These are phyloP conservation scores for Neoitamus cyanurus DNA, from an alignment of 2,888 invertebrate species.

Conservation along the genomic window DNA sequence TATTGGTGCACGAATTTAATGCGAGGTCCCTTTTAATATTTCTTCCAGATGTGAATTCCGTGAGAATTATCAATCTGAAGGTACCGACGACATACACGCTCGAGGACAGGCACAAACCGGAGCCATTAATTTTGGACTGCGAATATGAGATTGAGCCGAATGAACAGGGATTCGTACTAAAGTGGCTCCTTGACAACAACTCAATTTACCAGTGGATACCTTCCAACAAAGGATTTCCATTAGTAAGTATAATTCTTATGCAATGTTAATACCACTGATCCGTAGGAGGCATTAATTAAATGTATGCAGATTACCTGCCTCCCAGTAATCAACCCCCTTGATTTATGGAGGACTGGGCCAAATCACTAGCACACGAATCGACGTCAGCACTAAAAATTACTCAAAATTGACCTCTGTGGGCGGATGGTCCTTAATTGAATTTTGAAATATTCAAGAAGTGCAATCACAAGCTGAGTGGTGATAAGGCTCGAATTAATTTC, in stretches of 20 bases:
- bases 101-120: conserved; percentile 62
- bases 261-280: neutral
- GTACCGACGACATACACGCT: conserved; percentile 66
- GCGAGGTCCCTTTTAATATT: neutral
- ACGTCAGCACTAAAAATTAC: neutral
- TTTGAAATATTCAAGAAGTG: neutral
- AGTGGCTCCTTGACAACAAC: conserved; percentile 66
- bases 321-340: neutral
- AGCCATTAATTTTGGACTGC: conserved; percentile 65
- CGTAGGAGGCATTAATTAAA: neutral
- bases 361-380: neutral
- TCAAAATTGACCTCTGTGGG: neutral
- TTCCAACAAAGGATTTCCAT: conserved; percentile 64
- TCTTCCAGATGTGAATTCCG: conserved; percentile 54
- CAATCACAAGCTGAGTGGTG: neutral
- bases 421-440: neutral
- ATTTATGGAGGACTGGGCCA: neutral
- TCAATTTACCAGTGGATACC: conserved; percentile 67
- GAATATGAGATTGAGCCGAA: conserved; percentile 63
- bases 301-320: neutral
- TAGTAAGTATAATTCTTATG: conserved; percentile 57
- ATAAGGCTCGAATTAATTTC: neutral
- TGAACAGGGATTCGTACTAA: conserved; percentile 66
- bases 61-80: conserved; percentile 65
- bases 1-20: neutral